These are phyloP conservation scores for Pedionomus torquatus DNA, from an alignment of 2,113 vertebrate species.

Conservation along the genomic window DNA sequence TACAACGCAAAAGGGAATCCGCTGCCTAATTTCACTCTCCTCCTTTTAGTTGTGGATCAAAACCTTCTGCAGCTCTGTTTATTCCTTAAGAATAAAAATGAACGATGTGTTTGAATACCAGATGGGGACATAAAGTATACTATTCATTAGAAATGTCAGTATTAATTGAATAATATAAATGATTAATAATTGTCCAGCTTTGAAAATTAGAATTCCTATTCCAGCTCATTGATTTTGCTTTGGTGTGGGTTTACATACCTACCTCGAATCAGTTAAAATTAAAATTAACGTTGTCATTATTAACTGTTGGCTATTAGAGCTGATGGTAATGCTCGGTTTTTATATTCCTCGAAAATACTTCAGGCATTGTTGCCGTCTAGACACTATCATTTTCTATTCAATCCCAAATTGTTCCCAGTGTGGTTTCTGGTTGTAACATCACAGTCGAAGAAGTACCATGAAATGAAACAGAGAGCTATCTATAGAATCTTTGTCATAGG, in stretches of 20 bases:
- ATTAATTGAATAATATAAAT: conserved; percentile 23
- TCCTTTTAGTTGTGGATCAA: neutral
- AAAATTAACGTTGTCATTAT: neutral
- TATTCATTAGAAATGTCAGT: neutral
- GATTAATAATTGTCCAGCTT: neutral
- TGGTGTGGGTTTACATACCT: neutral
- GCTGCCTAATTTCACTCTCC: neutral
- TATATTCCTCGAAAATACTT: conserved; percentile 11
- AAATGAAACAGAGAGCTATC: conserved; percentile 29
- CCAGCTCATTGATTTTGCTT: neutral
- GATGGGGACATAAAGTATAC: neutral
- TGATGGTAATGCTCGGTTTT: neutral
- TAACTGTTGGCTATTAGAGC: neutral
- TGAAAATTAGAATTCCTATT: neutral
- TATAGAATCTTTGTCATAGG: neutral
- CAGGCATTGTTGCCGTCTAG: conserved; percentile 34
- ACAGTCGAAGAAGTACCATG: neutral
- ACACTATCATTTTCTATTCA: conserved; percentile 20
- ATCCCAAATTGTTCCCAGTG: conserved; percentile 48
- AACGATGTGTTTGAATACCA: neutral
- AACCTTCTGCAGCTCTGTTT: neutral
- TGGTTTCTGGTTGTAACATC: conserved; percentile 9
- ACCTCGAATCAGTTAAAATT: neutral
- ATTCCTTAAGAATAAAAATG: neutral
- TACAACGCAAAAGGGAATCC: neutral